Conservation (phyloP, 1,140 invertebrate species). For the Drosophila arizonae region DNA sequence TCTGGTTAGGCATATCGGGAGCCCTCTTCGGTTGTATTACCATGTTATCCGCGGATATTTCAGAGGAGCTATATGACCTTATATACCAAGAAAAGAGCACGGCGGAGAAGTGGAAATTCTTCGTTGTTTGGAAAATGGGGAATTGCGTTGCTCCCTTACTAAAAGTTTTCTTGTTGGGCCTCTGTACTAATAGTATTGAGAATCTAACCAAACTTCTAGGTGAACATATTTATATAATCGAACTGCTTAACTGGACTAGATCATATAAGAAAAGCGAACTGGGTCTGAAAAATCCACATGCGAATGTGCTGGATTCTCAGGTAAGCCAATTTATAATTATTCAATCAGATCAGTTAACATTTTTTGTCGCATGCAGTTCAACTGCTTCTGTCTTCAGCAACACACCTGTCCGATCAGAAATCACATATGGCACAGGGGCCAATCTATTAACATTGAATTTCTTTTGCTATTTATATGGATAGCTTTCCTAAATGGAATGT, state of each 20-base stretch:
- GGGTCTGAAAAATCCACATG: neutral
- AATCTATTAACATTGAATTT: constrained; percentile 3
- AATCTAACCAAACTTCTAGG: neutral
- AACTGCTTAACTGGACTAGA: neutral
- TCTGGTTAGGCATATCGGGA: neutral
- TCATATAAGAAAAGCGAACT: too few relatives aligned
- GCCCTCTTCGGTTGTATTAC: neutral
- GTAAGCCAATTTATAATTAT: neutral
- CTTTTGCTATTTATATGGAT: neutral
- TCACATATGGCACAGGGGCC: constrained; percentile 11
- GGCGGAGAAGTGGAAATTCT: neutral
- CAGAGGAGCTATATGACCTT: neutral
- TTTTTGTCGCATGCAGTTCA: neutral
- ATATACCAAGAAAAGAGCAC: neutral
- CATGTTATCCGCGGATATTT: neutral
- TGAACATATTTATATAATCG: neutral
- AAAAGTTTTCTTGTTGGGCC: neutral
- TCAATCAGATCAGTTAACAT: neutral
- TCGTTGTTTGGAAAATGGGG: neutral
- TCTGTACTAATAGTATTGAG: constrained; percentile 4
- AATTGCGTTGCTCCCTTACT: neutral
- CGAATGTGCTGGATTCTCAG: neutral
- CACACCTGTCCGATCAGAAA: neutral
- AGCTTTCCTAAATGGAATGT: constrained; percentile 7
- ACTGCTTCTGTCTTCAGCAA: neutral